Evolutionary conservation across 2,113 vertebrate species (phyloP), one percentile per base, ranked within the genome.

Genomic region (Mesitornis unicolor): DNA sequence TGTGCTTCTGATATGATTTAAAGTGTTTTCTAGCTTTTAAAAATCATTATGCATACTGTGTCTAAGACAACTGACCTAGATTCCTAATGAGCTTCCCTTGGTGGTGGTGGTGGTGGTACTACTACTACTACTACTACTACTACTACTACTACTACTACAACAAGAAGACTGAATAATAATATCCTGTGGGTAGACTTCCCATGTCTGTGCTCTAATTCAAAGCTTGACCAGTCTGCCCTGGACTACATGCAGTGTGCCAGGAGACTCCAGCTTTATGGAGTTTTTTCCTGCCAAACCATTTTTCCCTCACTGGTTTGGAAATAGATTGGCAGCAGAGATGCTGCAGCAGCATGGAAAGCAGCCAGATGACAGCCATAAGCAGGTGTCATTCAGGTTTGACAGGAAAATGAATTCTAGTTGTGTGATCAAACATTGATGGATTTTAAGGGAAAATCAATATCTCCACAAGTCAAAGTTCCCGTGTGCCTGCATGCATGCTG

Each of bases 71-170:
- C 88, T 0, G 16, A 90, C 87, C 90, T 53, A 85, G 78, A 93
- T 93, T 94, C 36, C 22, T 96, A 87, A 93, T 69, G 61, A 95
- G 38, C 45, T 67, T 90, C 90, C 79, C 90, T 89, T 80, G 79
- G 29, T n/a, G n/a, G n/a, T n/a, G n/a, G n/a, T n/a, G n/a, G n/a
- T n/a, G n/a, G n/a, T n/a, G n/a, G 47, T 84, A 77, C 15, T 87
- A 71, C 54, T 87, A 79, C 56, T 42, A n/a, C 40, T 71, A 31
- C 48, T 70, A 40, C 48, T n/a, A 57, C 54, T n/a, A n/a, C n/a
- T n/a, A n/a, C n/a, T 48, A 24, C 33, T 68, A 57, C 54, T 63
- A 42, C 48, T 51, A 45, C 60, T 59, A 42, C 59, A 56, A 43
- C 26, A 51, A 28, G 19, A 73, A 0, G 3, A 78, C 90, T 65